Conservation (phyloP, 2,113 vertebrate species). For the Ameiurus melas region DNA sequence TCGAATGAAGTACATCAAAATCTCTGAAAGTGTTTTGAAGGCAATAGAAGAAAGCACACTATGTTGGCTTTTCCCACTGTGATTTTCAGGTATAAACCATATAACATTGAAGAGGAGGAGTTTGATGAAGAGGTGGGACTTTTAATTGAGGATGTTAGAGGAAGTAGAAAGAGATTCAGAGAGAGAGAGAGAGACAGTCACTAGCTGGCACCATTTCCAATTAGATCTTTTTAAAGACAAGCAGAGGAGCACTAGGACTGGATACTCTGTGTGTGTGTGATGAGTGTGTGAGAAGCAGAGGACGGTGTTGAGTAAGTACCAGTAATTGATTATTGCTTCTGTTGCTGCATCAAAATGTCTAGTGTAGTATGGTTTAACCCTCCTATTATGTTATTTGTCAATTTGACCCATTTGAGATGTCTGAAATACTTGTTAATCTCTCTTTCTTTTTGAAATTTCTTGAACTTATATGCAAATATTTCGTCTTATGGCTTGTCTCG, state of each 20-base stretch:
- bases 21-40: neutral
- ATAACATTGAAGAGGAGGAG: neutral
- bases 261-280: neutral
- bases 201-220: neutral
- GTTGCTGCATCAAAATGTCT: neutral
- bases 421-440: no score
- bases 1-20: neutral
- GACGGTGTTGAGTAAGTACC: neutral
- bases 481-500: no score
- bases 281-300: neutral
- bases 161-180: neutral
- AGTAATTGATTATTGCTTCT: neutral
- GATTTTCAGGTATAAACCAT: neutral
- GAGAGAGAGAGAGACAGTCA: neutral
- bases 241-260: neutral
- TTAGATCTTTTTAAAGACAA: no score
- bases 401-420: no score
- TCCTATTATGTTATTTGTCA: no score
- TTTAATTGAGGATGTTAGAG: neutral
- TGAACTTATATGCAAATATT: no score
- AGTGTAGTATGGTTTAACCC: neutral
- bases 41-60: neutral
- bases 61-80: neutral
- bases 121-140: neutral
- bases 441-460: no score